Base-by-base conservation (phyloP, 2,888 invertebrate genomes). In the Achlya flavicornis region DNA sequence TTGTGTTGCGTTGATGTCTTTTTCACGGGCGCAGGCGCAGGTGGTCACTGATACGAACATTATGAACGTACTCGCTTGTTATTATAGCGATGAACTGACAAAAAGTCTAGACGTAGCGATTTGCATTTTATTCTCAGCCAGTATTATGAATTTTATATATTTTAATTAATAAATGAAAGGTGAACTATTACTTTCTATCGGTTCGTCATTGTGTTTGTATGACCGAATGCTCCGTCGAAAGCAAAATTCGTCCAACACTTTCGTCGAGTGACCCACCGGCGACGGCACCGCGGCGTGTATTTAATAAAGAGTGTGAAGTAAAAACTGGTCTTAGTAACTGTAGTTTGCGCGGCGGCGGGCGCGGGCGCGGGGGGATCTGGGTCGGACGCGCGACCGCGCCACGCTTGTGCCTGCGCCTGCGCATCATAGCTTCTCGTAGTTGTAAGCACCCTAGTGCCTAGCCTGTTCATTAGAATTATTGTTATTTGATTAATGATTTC, bases 171-270 rank as follows among this genome's bases (percentile, higher is more conserved):
- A 70, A 79, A 85, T 80, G 78, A 80, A 80, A 80, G 75, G 69
- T 79, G 73, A 77, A 84, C 85, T 89, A 87, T 90, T 90, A 91
- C 92, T 93, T 93, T 93, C 93, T 90, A 88, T 85, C 79, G 79
- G 70, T 75, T 76, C 70, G 78, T 81, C 81, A 81, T 79, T 75
- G 77, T 53, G 10, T 53, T 53, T 53, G 53, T 79, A 80, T 83
- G 86, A 87, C 80, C 80, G 79, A 82, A 83, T 80, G 79, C 79
- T 84, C 82, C 77, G 86, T 85, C 82, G 92, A 92, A 93, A 93
- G 91, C 91, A 93, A 93, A 93, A 92, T 91, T 89, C 87, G 87
- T 83, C 83, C 86, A 88, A 89, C 90, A 91, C 92, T 93, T 93
- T 93, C 93, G 86, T 91, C 86, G 70, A 76, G 75, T 89, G 91